phyloP scores from a whole-genome alignment of 2,797 vertebrate genomes.

The Tauraco hartlaubi region DNA sequence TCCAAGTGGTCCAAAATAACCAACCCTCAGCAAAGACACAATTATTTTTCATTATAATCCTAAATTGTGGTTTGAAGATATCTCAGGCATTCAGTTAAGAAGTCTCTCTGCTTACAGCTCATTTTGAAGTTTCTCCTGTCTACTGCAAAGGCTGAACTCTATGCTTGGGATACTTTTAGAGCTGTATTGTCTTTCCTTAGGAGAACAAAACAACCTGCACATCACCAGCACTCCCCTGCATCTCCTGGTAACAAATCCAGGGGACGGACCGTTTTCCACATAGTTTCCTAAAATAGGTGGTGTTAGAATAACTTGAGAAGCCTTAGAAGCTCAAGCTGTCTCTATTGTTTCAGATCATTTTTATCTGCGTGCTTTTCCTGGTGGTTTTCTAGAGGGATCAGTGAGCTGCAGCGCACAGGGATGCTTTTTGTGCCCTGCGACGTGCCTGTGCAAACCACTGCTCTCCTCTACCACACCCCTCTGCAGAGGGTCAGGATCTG shows the following conservation, averaged over 20 bases:
- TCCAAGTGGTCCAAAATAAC: conserved; percentile 1
- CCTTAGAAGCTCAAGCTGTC: neutral
- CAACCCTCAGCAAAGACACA: neutral
- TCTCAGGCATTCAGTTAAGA: neutral
- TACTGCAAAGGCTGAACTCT: neutral
- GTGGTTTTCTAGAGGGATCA: neutral
- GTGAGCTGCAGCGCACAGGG: neutral
- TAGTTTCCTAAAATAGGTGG: neutral
- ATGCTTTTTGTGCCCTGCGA: neutral
- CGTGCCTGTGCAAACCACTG: neutral
- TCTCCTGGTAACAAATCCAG: conserved; percentile 9
- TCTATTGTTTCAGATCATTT: neutral
- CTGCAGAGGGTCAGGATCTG: neutral
- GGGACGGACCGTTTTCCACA: conserved; percentile 5
- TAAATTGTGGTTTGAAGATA: neutral
- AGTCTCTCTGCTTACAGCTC: conserved; percentile 11
- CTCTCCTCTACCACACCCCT: neutral
- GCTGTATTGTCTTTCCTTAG: conserved; percentile 35
- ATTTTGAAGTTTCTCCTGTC: neutral
- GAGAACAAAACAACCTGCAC: neutral
- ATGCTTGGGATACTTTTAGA: neutral
- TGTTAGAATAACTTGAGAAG: conserved; percentile 4
- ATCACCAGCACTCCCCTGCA: neutral
- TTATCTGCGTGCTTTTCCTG: neutral
- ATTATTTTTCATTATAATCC: conserved; percentile 6